Percentiles rank a stretch among this genome's conserved stretches.
phyloP scores from a whole-genome alignment of 1,140 invertebrate genomes.

The Cyclina sinensis region DNA sequence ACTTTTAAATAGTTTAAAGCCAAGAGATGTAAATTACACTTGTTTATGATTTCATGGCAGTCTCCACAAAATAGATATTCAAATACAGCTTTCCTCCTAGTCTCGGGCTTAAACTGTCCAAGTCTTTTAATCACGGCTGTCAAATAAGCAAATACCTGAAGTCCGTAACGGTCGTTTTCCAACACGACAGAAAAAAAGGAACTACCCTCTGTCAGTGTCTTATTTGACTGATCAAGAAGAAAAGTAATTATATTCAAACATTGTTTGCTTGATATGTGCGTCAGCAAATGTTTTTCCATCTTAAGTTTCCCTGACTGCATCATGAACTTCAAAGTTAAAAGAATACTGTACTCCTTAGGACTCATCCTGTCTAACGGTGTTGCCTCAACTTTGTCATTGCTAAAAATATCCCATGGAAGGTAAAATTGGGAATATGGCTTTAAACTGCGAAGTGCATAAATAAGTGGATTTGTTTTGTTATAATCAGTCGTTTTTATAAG shows the following conservation, averaged over 20 bases:
- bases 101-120: no score
- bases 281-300: not conserved
- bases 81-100: no score
- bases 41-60: not conserved
- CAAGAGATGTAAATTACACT: not conserved
- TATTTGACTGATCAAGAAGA: not conserved
- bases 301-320: not conserved
- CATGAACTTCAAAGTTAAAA: not conserved
- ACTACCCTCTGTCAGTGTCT: not conserved
- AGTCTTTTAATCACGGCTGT: not conserved
- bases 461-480: not conserved
- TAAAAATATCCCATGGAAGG: not conserved
- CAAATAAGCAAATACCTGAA: not conserved
- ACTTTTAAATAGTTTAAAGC: not conserved
- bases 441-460: not conserved
- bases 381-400: not conserved
- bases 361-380: not conserved
- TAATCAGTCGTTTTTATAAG: not conserved
- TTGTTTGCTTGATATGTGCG: not conserved
- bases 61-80: no score
- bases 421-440: not conserved
- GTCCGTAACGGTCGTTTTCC: not conserved
- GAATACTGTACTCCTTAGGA: not conserved
- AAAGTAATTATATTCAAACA: not conserved
- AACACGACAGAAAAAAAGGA: not conserved